Percentiles rank a stretch among this genome's conserved stretches.
These are phyloP conservation scores for Xenopus laevis DNA, from an alignment of 2,113 vertebrate genomes.

Conservation along the genomic window DNA sequence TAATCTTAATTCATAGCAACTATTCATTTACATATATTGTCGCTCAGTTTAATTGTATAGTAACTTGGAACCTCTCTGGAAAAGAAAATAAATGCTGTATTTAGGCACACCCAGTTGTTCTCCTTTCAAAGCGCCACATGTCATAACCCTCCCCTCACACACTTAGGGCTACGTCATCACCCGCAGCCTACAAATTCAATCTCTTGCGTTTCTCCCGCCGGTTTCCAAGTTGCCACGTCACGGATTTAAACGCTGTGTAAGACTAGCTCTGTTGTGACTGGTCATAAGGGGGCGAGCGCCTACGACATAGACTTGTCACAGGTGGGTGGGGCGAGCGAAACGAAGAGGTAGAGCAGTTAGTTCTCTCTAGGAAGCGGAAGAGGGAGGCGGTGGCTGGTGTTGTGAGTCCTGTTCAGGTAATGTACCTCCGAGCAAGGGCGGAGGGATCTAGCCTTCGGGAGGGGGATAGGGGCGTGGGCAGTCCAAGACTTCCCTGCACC, in stretches of 20 bases:
- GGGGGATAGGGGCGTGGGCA: background rate
- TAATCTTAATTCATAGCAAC: too few relatives aligned
- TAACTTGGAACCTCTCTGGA: too few relatives aligned
- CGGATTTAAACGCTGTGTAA: too few relatives aligned
- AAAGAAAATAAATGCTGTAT: too few relatives aligned
- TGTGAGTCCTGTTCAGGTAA: slow-evolving; percentile 20
- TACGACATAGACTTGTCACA: background rate
- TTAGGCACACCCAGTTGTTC: too few relatives aligned
- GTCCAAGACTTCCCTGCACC: background rate
- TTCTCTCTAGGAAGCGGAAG: background rate
- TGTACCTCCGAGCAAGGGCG: background rate
- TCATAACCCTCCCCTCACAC: too few relatives aligned
- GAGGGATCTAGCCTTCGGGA: background rate
- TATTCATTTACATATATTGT: too few relatives aligned
- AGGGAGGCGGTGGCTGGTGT: slow-evolving; percentile 10
- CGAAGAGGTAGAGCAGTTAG: too few relatives aligned
- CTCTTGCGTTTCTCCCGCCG: slow-evolving; percentile 1
- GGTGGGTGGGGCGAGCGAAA: background rate
- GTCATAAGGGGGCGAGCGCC: background rate
- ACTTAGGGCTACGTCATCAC: too few relatives aligned
- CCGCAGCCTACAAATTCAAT: too few relatives aligned
- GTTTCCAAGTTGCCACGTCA: slow-evolving; percentile 15
- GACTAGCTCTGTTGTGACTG: background rate
- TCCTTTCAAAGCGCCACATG: too few relatives aligned
- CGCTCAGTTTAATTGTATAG: too few relatives aligned